Base-by-base conservation (phyloP, 2,888 invertebrate genomes). In the Lasioglossum morio region DNA sequence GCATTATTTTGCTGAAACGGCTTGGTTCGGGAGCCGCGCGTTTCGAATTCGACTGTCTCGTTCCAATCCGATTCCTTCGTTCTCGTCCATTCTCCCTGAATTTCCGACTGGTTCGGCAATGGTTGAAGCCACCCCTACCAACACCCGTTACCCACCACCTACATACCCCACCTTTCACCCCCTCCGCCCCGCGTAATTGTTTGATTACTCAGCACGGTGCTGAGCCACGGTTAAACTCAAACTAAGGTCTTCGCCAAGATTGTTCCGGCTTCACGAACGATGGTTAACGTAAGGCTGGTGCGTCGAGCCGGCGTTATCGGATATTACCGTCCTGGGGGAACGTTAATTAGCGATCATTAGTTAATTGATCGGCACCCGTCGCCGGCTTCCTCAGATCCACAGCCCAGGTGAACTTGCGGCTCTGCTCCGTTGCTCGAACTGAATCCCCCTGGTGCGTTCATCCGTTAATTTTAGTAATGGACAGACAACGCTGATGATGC, bases 171-270 rank as follows among this genome's bases (percentile, higher is more conserved):
- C 72, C 83, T 84, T 30, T 57, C 88, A 27, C 69, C 82, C 60
- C 23, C 19, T 82, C 37, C 73, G n/a, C 80, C 82, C 82, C 85
- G 89, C 90, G 93, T 95, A 95, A 95, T 95, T 95, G 95, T 95
- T 95, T 95, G 95, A 95, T 95, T 95, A 95, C 95, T 95, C 95
- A 95, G 95, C 95, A 94, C 93, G 91, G 90, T 92, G 92, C 93
- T 92, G 94, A 94, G 93, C 93, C 91, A 93, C 93, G 93, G 92
- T 93, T 94, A 93, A 94, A 94, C 93, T 94, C 93, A 92, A 94
- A 95, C 94, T 94, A 92, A 92, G 91, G 91, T 90, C 91, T 92
- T 89, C 90, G 88, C 90, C 92, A 93, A 93, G 94, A 94, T 92
- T 93, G 89, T 86, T 92, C 89, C 87, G 88, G 79, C 79, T 85